Conservation (phyloP, 2,113 vertebrate genomes). For the Sinocyclocheilus maitianheensis region DNA sequence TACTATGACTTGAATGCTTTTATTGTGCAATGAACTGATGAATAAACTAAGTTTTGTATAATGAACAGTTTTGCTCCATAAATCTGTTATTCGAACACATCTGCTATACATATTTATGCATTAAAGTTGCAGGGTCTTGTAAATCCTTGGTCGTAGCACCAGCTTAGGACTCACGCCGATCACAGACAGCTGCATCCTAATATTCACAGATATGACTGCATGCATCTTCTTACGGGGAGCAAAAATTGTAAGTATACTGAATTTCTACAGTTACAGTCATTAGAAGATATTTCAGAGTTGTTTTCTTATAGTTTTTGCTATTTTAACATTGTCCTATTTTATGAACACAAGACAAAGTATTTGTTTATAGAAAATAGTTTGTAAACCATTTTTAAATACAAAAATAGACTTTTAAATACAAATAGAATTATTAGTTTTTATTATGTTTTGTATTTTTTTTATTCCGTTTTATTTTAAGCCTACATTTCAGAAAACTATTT, state of each 20-base stretch:
- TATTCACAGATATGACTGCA: slow-evolving; percentile 76
- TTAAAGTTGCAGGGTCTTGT: too few relatives aligned
- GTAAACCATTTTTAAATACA: too few relatives aligned
- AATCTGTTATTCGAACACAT: too few relatives aligned
- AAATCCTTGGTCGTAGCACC: too few relatives aligned
- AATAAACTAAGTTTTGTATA: background rate
- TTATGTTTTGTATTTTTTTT: background rate
- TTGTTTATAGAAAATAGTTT: too few relatives aligned
- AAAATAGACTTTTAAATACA: background rate
- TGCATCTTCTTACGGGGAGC: slow-evolving; percentile 87
- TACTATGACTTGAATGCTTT: background rate
- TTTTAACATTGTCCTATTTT: background rate
- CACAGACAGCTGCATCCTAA: too few relatives aligned
- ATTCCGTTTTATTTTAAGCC: too few relatives aligned
- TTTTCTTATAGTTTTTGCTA: background rate
- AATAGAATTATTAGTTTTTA: background rate
- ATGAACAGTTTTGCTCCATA: too few relatives aligned
- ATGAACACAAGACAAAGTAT: background rate
- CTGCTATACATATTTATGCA: too few relatives aligned
- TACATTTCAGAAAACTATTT: too few relatives aligned
- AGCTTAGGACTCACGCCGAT: too few relatives aligned
- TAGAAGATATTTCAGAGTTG: background rate
- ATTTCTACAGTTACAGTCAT: background rate
- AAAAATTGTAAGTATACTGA: slow-evolving; percentile 74
- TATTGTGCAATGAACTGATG: background rate